phyloP scores from a whole-genome alignment of 2,113 vertebrate species.

The Corynorhinus townsendii region DNA sequence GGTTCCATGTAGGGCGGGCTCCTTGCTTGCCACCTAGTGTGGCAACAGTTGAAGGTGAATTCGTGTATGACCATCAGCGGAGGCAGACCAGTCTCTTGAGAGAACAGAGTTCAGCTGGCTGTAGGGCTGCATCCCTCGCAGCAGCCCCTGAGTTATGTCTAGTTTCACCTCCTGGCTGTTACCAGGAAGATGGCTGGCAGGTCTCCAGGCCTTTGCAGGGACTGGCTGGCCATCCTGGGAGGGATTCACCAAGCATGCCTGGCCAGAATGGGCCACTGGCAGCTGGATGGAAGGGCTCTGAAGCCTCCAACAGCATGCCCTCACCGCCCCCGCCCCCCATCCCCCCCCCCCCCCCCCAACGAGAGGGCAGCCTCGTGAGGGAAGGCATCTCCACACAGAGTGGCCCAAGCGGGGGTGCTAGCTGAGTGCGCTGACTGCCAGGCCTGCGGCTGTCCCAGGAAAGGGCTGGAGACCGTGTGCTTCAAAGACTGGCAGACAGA shows the following conservation, averaged over 20 bases:
- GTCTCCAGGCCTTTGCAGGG: background rate
- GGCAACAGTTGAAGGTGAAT: background rate
- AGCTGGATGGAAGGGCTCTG: background rate
- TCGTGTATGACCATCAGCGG: background rate
- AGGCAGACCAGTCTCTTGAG: background rate
- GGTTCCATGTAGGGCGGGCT: background rate
- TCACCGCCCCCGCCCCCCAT: fast-evolving
- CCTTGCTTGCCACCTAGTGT: background rate
- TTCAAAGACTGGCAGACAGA: background rate
- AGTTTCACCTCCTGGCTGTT: background rate
- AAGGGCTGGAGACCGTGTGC: background rate
- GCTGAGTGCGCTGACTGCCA: background rate
- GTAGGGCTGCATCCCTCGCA: background rate
- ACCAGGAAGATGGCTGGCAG: background rate
- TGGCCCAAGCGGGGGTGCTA: background rate
- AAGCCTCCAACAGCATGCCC: background rate
- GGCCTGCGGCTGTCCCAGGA: background rate
- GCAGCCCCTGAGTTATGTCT: background rate
- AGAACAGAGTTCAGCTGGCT: background rate
- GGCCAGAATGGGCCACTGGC: background rate
- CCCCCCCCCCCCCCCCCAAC: background rate
- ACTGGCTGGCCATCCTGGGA: background rate
- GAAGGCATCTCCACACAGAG: background rate
- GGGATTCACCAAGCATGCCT: background rate
- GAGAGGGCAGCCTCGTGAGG: background rate